A percentile compares a stretch with the other conserved stretches of the same genome.
phyloP scores from a whole-genome alignment of 2,113 vertebrate genomes.

The Uria aalge region DNA sequence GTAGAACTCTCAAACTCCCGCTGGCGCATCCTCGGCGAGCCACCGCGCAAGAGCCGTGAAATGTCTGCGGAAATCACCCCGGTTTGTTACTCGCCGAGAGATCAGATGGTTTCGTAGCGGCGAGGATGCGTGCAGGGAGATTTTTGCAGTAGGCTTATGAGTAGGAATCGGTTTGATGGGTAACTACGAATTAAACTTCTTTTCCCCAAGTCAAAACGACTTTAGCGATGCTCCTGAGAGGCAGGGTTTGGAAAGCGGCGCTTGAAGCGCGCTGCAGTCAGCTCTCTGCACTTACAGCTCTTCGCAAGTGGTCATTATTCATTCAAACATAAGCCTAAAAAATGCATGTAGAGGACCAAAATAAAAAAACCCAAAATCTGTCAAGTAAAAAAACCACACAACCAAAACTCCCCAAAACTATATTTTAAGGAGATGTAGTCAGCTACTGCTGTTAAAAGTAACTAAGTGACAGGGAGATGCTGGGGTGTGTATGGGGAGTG shows the following conservation, averaged over 20 bases:
- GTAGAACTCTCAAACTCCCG: background rate
- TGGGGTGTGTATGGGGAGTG: too few relatives aligned
- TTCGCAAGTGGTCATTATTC: rapidly evolving
- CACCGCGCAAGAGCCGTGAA: background rate
- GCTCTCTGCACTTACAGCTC: background rate
- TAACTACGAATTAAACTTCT: background rate
- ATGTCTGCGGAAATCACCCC: rapidly evolving
- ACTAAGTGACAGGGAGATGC: background rate
- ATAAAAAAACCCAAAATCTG: background rate
- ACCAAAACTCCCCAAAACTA: background rate
- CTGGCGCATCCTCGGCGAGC: background rate
- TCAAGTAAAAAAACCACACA: background rate
- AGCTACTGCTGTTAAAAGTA: background rate
- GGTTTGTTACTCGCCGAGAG: rapidly evolving
- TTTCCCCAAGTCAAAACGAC: background rate
- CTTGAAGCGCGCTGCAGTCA: background rate
- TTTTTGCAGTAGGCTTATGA: rapidly evolving
- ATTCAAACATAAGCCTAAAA: background rate
- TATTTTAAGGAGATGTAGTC: rapidly evolving
- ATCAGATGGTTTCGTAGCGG: rapidly evolving
- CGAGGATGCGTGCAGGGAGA: rapidly evolving
- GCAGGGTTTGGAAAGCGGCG: background rate
- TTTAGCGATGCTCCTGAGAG: background rate
- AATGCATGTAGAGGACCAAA: background rate
- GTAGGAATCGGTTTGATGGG: background rate